Base-by-base conservation (phyloP, 2,113 vertebrate genomes). In the Casuarius casuarius region DNA sequence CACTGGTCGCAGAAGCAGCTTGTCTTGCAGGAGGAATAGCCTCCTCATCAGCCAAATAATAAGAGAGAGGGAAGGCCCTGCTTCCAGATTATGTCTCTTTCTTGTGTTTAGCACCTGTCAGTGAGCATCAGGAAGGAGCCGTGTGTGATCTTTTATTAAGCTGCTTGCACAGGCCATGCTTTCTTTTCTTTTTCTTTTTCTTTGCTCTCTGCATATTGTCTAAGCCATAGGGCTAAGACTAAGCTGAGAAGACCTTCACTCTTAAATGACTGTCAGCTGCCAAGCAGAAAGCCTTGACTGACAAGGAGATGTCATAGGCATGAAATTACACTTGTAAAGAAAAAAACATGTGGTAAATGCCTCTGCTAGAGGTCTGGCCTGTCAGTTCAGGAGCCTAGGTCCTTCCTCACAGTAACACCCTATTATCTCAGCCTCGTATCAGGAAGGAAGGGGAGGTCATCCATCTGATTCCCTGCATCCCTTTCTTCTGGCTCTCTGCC, bases 231-330 rank as follows among this genome's bases (percentile, higher is more conserved):
- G 16, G 42, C 22, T 40, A 42, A 42, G 42, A 26, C 68, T 79
- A 46, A 66, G 44, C 48, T 7, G 2, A 35, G 56, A 75, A 92
- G 67, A 62, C 18, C 10, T 48, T 78, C 48, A 25, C 13, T 5
- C 6, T n/a, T 67, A 58, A 82, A 44, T 42, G 28, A 35, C 66
- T 49, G 54, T 33, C 75, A 87, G 21, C 22, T 40, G 51, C 81
- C 62, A 61, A 22, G 12, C 0, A 0, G 2, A 3, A 58, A 1
- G 1, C 58, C 25, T 54, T 31, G 29, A 7, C 46, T 67, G 44
- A 20, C n/a, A 62, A 33, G 61, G 7, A 10, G 52, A 54, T 52
- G 38, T 25, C 44, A 7, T 0, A 52, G 40, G 28, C 0, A 0
- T 38, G 35, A 48, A 63, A 62, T 84, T 82, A 40, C 6, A 19